A percentile compares a stretch with the other conserved stretches of the same genome.
phyloP scores from a whole-genome alignment of 2,113 vertebrate species.

The Laticauda laticaudata region DNA sequence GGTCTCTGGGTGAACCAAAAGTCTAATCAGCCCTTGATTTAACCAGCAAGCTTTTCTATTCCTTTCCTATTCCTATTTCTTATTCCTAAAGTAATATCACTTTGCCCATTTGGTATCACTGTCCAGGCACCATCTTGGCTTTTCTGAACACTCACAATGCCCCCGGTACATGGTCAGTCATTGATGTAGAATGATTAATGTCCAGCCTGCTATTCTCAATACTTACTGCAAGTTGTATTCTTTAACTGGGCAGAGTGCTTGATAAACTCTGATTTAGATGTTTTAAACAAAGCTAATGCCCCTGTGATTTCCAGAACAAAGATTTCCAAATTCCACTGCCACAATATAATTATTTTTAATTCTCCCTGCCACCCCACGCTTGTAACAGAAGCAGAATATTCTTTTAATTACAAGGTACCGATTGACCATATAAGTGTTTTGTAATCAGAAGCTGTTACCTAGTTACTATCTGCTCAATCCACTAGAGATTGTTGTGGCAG shows the following conservation, averaged over 20 bases:
- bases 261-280: background rate
- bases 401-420: background rate
- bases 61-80: background rate
- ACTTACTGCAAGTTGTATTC: background rate
- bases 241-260: background rate
- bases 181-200: background rate
- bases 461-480: background rate
- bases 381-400: background rate
- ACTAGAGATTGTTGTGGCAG: background rate
- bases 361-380: background rate
- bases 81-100: background rate
- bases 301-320: background rate
- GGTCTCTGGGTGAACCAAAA: background rate
- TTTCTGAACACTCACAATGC: background rate
- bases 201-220: background rate
- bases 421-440: constrained; percentile 28
- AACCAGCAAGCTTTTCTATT: background rate
- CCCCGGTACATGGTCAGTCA: background rate
- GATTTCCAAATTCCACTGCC: background rate
- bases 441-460: constrained; percentile 21
- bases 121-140: background rate
- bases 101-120: background rate
- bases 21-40: background rate
- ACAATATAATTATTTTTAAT: background rate
- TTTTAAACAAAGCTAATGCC: background rate